Evolutionary conservation across 2,797 vertebrate species (phyloP).

Genomic region (Sylvilagus floridanus): DNA sequence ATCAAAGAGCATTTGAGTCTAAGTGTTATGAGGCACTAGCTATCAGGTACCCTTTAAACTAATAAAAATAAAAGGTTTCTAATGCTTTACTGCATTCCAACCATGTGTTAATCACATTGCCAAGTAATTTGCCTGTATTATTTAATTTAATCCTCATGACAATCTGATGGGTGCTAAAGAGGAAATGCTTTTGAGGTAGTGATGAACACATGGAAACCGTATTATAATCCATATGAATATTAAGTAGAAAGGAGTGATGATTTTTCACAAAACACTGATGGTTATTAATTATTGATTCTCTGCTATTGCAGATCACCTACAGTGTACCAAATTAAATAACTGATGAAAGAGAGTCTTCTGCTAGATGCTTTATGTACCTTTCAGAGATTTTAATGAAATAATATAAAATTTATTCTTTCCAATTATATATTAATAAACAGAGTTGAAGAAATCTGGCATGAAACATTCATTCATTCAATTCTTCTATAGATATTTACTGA

Average conservation of each 20-base stretch:
- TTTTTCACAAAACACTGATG: neutral
- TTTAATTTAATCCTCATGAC: conserved; percentile 39
- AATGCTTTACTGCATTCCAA: conserved; percentile 54
- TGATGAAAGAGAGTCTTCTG: conserved; percentile 40
- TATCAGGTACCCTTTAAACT: conserved; percentile 41
- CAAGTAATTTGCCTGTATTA: conserved; percentile 32
- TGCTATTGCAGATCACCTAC: conserved; percentile 20
- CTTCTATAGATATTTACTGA: conserved; percentile 27
- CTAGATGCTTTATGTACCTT: conserved; percentile 42
- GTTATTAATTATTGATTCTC: conserved; percentile 5
- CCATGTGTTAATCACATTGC: conserved; percentile 37
- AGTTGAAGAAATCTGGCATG: conserved; percentile 32
- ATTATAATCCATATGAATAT: conserved; percentile 24
- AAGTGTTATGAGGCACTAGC: neutral
- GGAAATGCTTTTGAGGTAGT: neutral
- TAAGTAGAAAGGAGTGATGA: neutral
- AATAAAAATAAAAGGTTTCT: conserved; percentile 44
- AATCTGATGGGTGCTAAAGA: neutral
- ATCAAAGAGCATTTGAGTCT: neutral
- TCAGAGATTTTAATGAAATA: conserved; percentile 39
- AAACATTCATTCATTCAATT: conserved; percentile 24
- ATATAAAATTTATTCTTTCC: conserved; percentile 27
- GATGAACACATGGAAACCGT: neutral
- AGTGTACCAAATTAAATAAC: neutral
- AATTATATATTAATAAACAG: conserved; percentile 47